phyloP scores from a whole-genome alignment of 1,140 invertebrate species.

The Zaprionus ghesquierei region DNA sequence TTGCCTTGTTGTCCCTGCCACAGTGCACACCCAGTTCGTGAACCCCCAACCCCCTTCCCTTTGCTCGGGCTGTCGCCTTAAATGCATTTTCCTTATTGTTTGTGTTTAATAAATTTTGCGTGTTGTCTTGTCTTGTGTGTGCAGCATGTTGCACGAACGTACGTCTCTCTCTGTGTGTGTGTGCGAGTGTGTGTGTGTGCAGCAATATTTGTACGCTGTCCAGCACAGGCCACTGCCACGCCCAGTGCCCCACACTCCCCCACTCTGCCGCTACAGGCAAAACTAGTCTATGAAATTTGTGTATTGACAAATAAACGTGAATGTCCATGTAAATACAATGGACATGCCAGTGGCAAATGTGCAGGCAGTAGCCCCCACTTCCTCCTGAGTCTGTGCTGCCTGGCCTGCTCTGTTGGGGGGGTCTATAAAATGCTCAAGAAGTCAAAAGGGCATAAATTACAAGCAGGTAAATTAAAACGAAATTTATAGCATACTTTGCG shows the following conservation, averaged over 20 bases:
- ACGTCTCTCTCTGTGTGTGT: slow-evolving; percentile 10
- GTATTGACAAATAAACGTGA: slow-evolving; percentile 80
- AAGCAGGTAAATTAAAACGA: slow-evolving; percentile 79
- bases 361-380: not conserved
- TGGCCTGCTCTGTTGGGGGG: not conserved
- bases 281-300: slow-evolving; percentile 79
- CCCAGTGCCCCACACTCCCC: slow-evolving; percentile 39
- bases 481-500: slow-evolving; percentile 81
- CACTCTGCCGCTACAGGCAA: slow-evolving; percentile 44
- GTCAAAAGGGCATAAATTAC: slow-evolving; percentile 80
- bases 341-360: slow-evolving; percentile 75
- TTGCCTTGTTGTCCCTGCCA: slow-evolving; percentile 71
- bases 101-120: slow-evolving; percentile 80
- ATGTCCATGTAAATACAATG: slow-evolving; percentile 75
- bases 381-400: not conserved
- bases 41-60: not conserved
- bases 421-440: slow-evolving; percentile 66
- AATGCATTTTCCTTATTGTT: slow-evolving; percentile 81
- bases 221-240: slow-evolving; percentile 50
- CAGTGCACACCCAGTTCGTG: slow-evolving; percentile 47
- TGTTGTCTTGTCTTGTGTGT: slow-evolving; percentile 60
- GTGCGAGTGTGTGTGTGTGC: slow-evolving; percentile 22
- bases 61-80: slow-evolving; percentile 23
- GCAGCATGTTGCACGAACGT: not conserved
- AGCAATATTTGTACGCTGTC: slow-evolving; percentile 78